Evolutionary conservation across 1,140 invertebrate species (phyloP).

Genomic region (Lepidurus apus): DNA sequence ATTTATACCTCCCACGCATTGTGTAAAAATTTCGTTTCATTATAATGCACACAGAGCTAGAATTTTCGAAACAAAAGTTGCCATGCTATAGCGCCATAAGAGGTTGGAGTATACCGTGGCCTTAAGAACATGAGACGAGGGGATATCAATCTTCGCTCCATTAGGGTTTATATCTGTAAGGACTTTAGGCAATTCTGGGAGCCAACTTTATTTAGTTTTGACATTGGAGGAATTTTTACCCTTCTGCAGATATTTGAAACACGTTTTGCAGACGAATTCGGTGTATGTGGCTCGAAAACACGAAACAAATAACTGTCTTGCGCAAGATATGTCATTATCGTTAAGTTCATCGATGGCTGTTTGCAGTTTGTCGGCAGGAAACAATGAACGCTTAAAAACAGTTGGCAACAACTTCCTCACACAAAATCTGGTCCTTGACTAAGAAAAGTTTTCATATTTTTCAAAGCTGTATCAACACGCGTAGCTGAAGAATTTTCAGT

Average conservation of each 20-base stretch:
- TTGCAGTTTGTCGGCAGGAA: background rate
- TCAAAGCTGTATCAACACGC: background rate
- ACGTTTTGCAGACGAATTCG: background rate
- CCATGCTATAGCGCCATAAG: too few species aligned
- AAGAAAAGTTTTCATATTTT: background rate
- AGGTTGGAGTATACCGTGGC: too few species aligned
- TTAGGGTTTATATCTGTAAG: background rate
- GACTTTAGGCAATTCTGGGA: background rate
- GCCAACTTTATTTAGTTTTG: constrained; percentile 1
- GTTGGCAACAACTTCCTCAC: background rate
- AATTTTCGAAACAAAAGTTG: too few species aligned
- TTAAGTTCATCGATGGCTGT: background rate
- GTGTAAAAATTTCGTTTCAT: too few species aligned
- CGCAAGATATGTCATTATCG: background rate
- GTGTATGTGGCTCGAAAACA: background rate
- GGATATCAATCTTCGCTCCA: background rate
- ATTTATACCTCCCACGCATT: too few species aligned
- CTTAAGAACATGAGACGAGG: background rate
- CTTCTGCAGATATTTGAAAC: background rate
- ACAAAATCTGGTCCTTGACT: background rate
- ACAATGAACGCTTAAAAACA: background rate
- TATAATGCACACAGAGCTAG: too few species aligned
- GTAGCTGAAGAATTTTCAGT: background rate
- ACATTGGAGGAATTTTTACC: background rate
- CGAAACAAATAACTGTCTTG: background rate